These are phyloP conservation scores for Podarcis siculus DNA, from an alignment of 2,797 vertebrate genomes.

Conservation along the genomic window DNA sequence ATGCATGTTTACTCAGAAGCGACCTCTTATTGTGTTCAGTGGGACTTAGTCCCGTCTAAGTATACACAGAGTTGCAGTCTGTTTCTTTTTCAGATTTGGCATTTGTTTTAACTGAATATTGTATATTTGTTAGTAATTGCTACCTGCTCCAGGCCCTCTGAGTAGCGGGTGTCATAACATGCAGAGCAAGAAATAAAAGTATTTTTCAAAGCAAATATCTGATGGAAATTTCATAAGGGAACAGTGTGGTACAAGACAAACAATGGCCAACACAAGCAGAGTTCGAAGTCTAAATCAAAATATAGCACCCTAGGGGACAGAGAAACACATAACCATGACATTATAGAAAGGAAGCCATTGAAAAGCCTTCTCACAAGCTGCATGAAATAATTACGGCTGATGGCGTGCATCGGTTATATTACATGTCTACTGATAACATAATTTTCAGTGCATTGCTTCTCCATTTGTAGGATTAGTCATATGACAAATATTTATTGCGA, in stretches of 20 bases:
- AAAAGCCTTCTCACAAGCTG: neutral
- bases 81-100: neutral
- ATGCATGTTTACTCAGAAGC: neutral
- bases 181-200: neutral
- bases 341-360: neutral
- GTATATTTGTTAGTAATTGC: neutral
- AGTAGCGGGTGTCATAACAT: neutral
- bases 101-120: neutral
- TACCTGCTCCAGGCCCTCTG: neutral
- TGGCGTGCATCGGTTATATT: neutral
- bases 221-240: neutral
- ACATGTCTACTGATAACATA: neutral
- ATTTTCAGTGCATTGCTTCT: neutral
- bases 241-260: neutral
- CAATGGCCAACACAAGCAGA: constrained; percentile 2
- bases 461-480: neutral
- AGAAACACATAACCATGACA: neutral
- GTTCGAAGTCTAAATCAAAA: constrained; percentile 10
- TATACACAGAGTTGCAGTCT: neutral
- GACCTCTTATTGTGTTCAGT: neutral
- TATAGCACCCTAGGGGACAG: neutral
- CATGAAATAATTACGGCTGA: neutral
- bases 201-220: neutral
- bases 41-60: no score
- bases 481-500: neutral